phyloP scores from a whole-genome alignment of 2,888 invertebrate genomes.

The Aphelenchoides bicaudatus region DNA sequence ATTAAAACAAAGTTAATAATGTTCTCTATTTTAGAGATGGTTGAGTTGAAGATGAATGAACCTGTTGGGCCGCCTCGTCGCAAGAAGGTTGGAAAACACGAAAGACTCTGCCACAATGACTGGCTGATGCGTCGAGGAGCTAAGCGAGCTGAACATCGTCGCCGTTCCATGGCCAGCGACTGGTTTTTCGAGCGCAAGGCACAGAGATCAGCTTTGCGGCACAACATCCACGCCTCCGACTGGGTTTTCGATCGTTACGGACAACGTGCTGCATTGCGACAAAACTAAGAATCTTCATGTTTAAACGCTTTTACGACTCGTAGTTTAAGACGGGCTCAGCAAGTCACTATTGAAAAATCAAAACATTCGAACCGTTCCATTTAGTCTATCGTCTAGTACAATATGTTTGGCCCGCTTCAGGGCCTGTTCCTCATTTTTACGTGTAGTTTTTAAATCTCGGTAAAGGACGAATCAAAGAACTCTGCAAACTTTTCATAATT shows the following conservation, averaged over 20 bases:
- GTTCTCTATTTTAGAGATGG: neutral
- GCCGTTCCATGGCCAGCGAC: neutral
- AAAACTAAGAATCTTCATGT: no score
- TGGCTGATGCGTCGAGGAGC: neutral
- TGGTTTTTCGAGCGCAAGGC: slow-evolving; percentile 3
- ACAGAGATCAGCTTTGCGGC: neutral
- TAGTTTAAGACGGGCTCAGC: no score
- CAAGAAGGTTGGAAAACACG: neutral
- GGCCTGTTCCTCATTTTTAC: no score
- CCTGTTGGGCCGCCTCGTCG: slow-evolving; percentile 7
- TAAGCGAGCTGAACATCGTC: slow-evolving; percentile 5
- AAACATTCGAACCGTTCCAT: no score
- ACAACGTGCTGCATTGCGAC: slow-evolving; percentile 3
- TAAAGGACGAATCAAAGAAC: no score
- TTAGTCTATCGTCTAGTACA: no score
- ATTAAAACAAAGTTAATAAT: neutral
- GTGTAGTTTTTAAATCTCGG: no score
- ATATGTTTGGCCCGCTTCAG: no score
- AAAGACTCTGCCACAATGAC: neutral
- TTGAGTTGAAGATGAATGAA: neutral
- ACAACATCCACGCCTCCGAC: neutral
- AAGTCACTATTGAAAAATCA: no score
- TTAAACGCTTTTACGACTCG: no score
- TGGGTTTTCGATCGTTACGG: neutral
- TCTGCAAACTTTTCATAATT: no score